Percentiles rank a stretch among this genome's conserved stretches.
These are phyloP conservation scores for Ceriagrion tenellum DNA, from an alignment of 2,888 invertebrate genomes.

Conservation along the genomic window DNA sequence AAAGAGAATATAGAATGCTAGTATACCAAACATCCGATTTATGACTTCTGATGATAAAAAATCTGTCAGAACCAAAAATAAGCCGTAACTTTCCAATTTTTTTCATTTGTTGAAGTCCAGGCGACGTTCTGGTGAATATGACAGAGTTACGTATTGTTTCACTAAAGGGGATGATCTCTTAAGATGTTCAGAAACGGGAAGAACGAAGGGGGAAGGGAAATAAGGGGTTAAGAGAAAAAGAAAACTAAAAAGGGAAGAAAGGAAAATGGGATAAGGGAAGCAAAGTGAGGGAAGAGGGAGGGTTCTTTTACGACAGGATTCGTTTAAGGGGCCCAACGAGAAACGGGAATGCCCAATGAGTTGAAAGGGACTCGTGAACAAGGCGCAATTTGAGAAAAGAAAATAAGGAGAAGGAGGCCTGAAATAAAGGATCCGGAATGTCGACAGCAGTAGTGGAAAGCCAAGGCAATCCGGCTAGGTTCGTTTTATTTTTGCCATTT, in stretches of 20 bases:
- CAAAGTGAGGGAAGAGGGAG: background rate
- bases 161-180: background rate
- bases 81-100: no score
- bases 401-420: background rate
- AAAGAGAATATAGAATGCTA: no score
- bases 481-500: background rate
- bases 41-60: no score
- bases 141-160: background rate
- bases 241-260: background rate
- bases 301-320: constrained; percentile 22
- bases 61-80: no score
- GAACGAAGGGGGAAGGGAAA: background rate
- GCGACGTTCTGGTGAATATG: background rate
- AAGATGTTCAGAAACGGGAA: background rate
- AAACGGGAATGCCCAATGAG: constrained; percentile 8
- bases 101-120: background rate
- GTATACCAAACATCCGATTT: no score
- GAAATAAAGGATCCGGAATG: background rate
- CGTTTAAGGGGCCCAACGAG: background rate
- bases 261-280: background rate
- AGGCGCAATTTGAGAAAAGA: background rate
- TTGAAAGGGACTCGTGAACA: background rate
- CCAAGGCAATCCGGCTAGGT: background rate
- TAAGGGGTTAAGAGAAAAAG: background rate
- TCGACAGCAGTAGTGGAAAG: background rate